Evolutionary conservation across 2,797 vertebrate species (phyloP).

Genomic region (Cyclura pinguis): DNA sequence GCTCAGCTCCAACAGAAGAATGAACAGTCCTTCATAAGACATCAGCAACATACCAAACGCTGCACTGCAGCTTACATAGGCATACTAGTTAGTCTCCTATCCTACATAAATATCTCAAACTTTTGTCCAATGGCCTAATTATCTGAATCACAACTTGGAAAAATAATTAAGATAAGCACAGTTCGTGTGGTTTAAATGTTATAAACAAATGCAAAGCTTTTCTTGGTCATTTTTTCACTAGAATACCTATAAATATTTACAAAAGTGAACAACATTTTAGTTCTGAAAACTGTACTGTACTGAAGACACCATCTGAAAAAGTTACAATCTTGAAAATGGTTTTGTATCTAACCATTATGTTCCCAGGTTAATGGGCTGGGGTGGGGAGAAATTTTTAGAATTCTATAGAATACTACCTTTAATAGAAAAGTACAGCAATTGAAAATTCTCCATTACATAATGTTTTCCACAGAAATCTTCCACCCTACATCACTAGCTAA

Average conservation of each 20-base stretch:
- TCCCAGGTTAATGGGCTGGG: neutral
- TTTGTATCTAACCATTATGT: neutral
- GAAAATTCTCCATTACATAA: neutral
- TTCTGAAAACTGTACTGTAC: neutral
- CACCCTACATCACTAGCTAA: neutral
- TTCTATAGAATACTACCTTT: neutral
- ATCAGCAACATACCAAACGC: neutral
- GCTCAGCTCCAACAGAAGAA: neutral
- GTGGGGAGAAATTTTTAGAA: neutral
- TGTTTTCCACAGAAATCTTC: neutral
- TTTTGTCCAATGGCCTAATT: neutral
- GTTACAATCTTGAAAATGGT: neutral
- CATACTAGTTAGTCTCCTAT: neutral
- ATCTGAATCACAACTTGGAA: neutral
- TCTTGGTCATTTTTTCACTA: neutral
- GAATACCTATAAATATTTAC: neutral
- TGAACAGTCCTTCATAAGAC: neutral
- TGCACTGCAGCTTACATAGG: neutral
- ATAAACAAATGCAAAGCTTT: neutral
- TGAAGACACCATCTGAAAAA: neutral
- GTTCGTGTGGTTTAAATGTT: neutral
- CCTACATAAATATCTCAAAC: neutral
- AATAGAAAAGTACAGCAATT: neutral
- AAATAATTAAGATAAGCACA: neutral
- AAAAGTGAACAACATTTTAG: neutral